Conservation (phyloP, 2,888 invertebrate genomes). For the Microplitis deprimator region DNA sequence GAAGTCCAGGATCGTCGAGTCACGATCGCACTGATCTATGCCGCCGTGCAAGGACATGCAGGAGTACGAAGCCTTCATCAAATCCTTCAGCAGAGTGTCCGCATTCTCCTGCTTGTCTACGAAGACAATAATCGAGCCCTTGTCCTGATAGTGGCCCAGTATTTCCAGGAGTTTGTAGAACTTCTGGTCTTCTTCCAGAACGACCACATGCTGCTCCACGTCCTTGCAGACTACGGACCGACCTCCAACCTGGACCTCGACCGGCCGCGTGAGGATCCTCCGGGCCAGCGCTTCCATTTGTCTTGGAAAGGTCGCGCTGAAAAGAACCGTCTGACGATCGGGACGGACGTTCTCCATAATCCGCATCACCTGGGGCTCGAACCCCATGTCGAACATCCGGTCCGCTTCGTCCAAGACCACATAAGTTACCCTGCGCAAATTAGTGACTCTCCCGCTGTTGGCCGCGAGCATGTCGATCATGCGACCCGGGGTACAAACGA, state of each 20-base stretch:
- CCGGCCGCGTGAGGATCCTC: constrained; percentile 92
- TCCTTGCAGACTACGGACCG: constrained; percentile 98
- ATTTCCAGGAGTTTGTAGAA: constrained; percentile 97
- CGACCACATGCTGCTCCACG: constrained; percentile 94
- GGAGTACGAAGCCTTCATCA: constrained; percentile 96
- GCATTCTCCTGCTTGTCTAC: constrained; percentile 99
- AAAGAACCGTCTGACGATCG: constrained; percentile 98
- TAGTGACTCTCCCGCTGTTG: constrained; percentile 97
- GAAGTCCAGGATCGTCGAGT: constrained; percentile 97
- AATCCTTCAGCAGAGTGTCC: constrained; percentile 90
- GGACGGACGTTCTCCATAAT: constrained; percentile 98
- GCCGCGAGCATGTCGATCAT: constrained; percentile 99
- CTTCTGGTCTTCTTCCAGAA: constrained; percentile 96
- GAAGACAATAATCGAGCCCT: constrained; percentile 95
- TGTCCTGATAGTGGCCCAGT: constrained; percentile 93
- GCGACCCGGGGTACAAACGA: constrained; percentile 98
- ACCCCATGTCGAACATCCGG: constrained; percentile 99
- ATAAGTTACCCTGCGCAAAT: constrained; percentile 95
- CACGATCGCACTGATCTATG: constrained; percentile 99
- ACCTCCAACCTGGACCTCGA: constrained; percentile 98
- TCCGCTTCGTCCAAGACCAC: constrained; percentile 99
- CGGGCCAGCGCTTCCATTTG: constrained; percentile 99
- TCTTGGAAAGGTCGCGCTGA: constrained; percentile 98
- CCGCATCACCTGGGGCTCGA: constrained; percentile 97
- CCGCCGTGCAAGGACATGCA: constrained; percentile 99